Evolutionary conservation across 2,888 invertebrate genomes (phyloP).

Genomic region (Nomada goodeniana): DNA sequence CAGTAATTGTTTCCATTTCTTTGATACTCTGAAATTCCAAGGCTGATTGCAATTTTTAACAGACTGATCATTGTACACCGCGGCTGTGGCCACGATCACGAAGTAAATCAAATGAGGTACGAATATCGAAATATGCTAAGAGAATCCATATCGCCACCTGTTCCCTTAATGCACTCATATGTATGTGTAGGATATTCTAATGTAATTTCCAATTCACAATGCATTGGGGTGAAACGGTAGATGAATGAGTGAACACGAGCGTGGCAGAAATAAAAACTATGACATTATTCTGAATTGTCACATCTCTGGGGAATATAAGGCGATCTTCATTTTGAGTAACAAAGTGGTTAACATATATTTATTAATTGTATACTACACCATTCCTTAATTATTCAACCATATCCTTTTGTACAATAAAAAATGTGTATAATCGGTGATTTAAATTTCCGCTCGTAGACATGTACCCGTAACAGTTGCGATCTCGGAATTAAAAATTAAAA

Average conservation of each 20-base stretch:
- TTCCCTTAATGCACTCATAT: slow-evolving; percentile 77
- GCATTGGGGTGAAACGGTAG: slow-evolving; percentile 57
- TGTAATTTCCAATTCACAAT: slow-evolving; percentile 78
- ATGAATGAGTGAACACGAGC: slow-evolving; percentile 39
- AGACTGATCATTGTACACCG: slow-evolving; percentile 37
- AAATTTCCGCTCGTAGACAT: too few species aligned
- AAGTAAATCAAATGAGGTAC: slow-evolving; percentile 75
- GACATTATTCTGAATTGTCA: slow-evolving; percentile 45
- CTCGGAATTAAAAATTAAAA: too few species aligned
- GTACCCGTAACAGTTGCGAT: too few species aligned
- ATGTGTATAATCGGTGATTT: too few species aligned
- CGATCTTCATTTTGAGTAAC: slow-evolving; percentile 24
- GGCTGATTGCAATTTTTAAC: slow-evolving; percentile 18
- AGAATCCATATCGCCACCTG: slow-evolving; percentile 78
- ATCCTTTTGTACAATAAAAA: too few species aligned
- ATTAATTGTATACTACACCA: too few species aligned
- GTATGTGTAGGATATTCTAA: slow-evolving; percentile 77
- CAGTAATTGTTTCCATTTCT: slow-evolving; percentile 32
- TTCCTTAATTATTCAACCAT: too few species aligned
- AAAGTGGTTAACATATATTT: background rate
- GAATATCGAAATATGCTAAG: slow-evolving; percentile 79
- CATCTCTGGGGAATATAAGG: slow-evolving; percentile 10
- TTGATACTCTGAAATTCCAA: slow-evolving; percentile 16
- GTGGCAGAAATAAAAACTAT: slow-evolving; percentile 48
- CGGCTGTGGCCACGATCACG: slow-evolving; percentile 67